phyloP scores from a whole-genome alignment of 2,113 vertebrate genomes.

The Telmatochromis sp. region DNA sequence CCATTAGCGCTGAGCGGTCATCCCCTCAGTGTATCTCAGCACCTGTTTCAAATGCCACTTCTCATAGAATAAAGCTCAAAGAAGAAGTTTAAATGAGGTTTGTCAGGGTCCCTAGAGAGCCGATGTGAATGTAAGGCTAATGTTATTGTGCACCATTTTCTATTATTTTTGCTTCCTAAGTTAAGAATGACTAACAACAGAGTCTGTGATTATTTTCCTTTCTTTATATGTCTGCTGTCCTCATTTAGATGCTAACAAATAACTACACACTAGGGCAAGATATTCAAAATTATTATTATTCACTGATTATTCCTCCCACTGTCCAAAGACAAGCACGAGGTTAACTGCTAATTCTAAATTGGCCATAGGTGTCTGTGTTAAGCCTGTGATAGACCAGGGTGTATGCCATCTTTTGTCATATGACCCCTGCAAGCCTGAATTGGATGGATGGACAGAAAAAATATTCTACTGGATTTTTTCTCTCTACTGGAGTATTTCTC shows the following conservation, averaged over 20 bases:
- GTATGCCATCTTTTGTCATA: neutral
- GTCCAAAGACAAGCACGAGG: neutral
- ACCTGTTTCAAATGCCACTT: slow-evolving; percentile 1
- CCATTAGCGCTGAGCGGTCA: neutral
- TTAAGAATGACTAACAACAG: neutral
- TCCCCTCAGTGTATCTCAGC: neutral
- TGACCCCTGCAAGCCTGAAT: neutral
- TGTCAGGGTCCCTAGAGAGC: neutral
- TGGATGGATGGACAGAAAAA: neutral
- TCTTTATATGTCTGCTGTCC: neutral
- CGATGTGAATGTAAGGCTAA: neutral
- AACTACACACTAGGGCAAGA: neutral
- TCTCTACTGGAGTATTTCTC: neutral
- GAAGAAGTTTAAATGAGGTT: neutral
- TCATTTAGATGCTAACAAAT: neutral
- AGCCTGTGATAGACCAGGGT: neutral
- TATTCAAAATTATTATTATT: neutral
- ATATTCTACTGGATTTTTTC: neutral
- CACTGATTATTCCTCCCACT: neutral
- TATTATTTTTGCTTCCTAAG: neutral
- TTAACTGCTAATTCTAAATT: neutral
- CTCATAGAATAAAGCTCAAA: neutral
- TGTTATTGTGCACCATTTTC: neutral
- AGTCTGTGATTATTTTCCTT: neutral
- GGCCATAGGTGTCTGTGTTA: neutral